phyloP scores from a whole-genome alignment of 2,888 invertebrate genomes.

The Auanema freiburgensis region DNA sequence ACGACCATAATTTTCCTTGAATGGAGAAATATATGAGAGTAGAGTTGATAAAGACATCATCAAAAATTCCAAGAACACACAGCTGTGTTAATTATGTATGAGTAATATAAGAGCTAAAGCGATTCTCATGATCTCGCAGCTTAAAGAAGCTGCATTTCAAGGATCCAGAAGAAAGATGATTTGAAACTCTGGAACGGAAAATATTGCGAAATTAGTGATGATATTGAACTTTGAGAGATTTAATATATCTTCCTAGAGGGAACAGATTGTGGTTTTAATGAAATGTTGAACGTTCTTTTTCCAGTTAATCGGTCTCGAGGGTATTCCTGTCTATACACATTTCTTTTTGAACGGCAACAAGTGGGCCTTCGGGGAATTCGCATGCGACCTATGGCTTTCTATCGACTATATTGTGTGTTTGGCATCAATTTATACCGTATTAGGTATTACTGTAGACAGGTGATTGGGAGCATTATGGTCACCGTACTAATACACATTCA shows the following conservation, averaged over 20 bases:
- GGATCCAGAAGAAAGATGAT: too few relatives aligned
- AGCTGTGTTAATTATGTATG: too few relatives aligned
- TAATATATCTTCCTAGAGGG: neutral
- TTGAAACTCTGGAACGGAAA: too few relatives aligned
- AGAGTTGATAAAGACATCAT: too few relatives aligned
- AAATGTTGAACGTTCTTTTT: constrained; percentile 22
- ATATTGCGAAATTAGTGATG: too few relatives aligned
- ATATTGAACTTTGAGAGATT: too few relatives aligned
- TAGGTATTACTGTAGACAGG: constrained; percentile 95
- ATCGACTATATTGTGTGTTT: constrained; percentile 96
- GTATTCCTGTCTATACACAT: constrained; percentile 97
- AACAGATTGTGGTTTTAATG: neutral
- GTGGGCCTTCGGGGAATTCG: constrained; percentile 92
- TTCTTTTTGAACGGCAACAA: constrained; percentile 85
- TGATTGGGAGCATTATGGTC: constrained; percentile 9
- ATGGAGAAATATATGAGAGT: too few relatives aligned
- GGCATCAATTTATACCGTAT: constrained; percentile 97
- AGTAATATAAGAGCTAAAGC: too few relatives aligned
- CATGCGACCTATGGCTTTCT: constrained; percentile 97
- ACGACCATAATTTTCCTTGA: too few relatives aligned
- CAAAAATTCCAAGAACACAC: too few relatives aligned
- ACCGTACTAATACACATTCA: constrained; percentile 9
- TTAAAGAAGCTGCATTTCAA: too few relatives aligned
- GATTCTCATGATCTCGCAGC: too few relatives aligned
- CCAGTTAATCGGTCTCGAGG: constrained; percentile 87